Base-by-base conservation (phyloP, 1,140 invertebrate species). In the Aphelinus atriplicis region DNA sequence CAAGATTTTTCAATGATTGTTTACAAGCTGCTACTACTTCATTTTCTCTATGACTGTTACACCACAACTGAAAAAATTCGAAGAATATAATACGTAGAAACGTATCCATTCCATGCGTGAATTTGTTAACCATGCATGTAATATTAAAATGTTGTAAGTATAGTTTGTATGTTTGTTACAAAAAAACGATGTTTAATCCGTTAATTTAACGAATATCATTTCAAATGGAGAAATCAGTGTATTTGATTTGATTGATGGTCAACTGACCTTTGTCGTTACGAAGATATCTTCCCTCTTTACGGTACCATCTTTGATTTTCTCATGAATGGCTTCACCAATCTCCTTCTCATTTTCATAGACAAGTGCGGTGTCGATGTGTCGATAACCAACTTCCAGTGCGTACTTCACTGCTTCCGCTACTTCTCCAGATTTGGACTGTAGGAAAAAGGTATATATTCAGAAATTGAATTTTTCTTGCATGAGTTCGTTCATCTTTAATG, bases 281-380 rank as follows among this genome's bases (percentile, higher is more conserved):
- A 96, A 97, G 1, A 98, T 78, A 61, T 98, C 96, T 81, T 97
- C 93, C 75, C 97, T 89, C 80, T 91, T 93, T 7, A 96, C 89
- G 5, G 87, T 89, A 4, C 94, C 94, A 73, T 95, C 91, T 0
- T 88, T 84, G 66, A 98, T 92, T 82, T 94, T 93, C 26, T 91
- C 88, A 48, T 91, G 90, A 1, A 98, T 86, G 1, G 92, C 96
- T 61, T 84, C 82, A 0, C 96, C 96, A 61, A 98, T 91, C 87
- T 97, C 94, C 46, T 87, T 83, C 85, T 98, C 96, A 79, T 96
- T 97, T 74, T 90, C 88, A 85, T 98, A 98, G 79, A 92, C 91
- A 72, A 90, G 90, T 51, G 96, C 96, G 82, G 95, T 96, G 84
- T 98, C 97, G 77, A 98, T 92, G 82, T 96, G 95, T 7, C 96